Conservation (phyloP, 2,113 vertebrate genomes). For the Atractosteus spatula region DNA sequence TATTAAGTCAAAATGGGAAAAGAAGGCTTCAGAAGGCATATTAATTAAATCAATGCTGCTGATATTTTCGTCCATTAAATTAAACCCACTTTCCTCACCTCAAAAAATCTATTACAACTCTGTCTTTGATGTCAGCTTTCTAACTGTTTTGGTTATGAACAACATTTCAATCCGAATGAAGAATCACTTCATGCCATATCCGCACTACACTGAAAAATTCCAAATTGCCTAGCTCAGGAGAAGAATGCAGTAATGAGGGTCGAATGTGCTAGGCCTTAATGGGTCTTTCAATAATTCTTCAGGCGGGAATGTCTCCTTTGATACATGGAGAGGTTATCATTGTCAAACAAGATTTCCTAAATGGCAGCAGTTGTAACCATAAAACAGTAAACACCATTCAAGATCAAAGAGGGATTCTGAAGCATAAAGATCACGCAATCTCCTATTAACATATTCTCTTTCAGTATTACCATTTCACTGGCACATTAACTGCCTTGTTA, state of each 20-base stretch:
- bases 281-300: not conserved
- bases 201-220: not conserved
- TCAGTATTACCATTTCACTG: not conserved
- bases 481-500: not conserved
- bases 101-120: not conserved
- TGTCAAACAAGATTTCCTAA: slow-evolving; percentile 23
- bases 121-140: too few species aligned
- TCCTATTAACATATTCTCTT: slow-evolving; percentile 18
- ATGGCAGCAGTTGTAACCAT: slow-evolving; percentile 13
- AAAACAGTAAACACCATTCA: slow-evolving; percentile 13
- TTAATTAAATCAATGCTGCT: not conserved
- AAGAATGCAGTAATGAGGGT: slow-evolving; percentile 4
- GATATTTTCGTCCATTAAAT: not conserved
- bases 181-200: not conserved
- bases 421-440: not conserved
- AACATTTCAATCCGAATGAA: not conserved
- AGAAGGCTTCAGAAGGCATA: not conserved
- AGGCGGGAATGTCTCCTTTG: slow-evolving; percentile 7
- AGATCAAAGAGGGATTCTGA: slow-evolving; percentile 22
- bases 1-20: too few species aligned
- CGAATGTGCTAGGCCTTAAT: not conserved
- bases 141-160: not conserved
- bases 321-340: slow-evolving; percentile 12
- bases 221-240: not conserved
- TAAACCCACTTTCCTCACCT: not conserved